Base-by-base conservation (phyloP, 2,113 vertebrate species). In the Puntigrus tetrazona region DNA sequence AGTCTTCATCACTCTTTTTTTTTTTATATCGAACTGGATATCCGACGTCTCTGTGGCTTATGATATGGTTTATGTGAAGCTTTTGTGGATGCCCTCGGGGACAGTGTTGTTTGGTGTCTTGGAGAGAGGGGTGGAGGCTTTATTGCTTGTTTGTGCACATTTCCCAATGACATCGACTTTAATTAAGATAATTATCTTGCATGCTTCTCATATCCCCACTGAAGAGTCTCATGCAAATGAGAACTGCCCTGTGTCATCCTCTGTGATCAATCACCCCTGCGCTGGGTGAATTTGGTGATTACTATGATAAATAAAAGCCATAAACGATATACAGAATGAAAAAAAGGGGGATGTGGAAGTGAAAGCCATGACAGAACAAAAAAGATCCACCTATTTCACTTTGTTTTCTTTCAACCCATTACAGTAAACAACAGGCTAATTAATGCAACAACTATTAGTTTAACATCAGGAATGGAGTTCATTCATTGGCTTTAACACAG, bases 121-220 rank as follows among this genome's bases (percentile, higher is more conserved):
- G 78, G 85, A 86, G 83, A 63, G 69, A n/a, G 75, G 78, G 50
- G 86, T 50, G 86, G 18, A 50, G 70, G 82, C 79, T 82, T 90
- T 93, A 91, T 93, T 92, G 89, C 88, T 90, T 90, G 88, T 93
- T 92, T 91, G 85, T 91, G 89, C 89, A 90, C 78, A 89, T 92
- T 90, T 92, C 80, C 88, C 86, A 92, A 86, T 91, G 91, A 93
- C 91, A 92, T 85, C 79, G 76, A 89, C 89, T 93, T 92, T 93
- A 93, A 93, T 94, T 94, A 94, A 91, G 91, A 94, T 92, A 89
- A 94, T 93, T 90, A 93, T 92, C 90, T 80, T 47, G 3, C 74
- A 75, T 74, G 89, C 81, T 85, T 78, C 84, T 91, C 27, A 61
- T 88, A 74, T 83, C 89, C 89, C 85, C 88, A 83, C 50, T 84